Conservation (phyloP, 2,888 invertebrate species). For the Gibbula magus region DNA sequence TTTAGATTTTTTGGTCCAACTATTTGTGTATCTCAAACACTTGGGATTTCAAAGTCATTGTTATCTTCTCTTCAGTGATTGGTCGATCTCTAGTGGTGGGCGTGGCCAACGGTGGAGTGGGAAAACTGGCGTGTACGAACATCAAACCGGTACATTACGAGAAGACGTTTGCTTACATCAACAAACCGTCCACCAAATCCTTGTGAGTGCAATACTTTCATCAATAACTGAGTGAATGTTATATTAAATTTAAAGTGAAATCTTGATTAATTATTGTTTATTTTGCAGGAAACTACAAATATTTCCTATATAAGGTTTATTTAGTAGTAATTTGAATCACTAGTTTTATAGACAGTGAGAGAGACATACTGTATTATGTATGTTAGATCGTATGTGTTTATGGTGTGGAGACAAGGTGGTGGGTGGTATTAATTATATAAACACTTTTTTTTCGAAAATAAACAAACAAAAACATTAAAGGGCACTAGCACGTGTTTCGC, state of each 20-base stretch:
- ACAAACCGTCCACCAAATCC: conserved; percentile 30
- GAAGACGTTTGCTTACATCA: conserved; percentile 29
- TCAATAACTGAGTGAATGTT: not conserved
- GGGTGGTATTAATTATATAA: too few relatives aligned
- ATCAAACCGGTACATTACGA: conserved; percentile 47
- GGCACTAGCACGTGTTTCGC: too few relatives aligned
- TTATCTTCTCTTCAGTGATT: conserved; percentile 48
- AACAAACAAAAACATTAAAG: too few relatives aligned
- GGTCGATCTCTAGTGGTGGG: conserved; percentile 89
- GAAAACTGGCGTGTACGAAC: conserved; percentile 84
- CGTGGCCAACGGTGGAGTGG: conserved; percentile 82
- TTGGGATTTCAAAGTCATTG: not conserved
- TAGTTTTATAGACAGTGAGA: too few relatives aligned
- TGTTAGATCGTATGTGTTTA: too few relatives aligned
- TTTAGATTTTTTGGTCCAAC: too few relatives aligned
- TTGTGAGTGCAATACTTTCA: conserved; percentile 39
- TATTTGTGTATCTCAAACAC: too few relatives aligned
- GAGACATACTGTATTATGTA: too few relatives aligned
- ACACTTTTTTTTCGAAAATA: too few relatives aligned
- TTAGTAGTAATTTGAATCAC: not conserved
- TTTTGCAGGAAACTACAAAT: not conserved
- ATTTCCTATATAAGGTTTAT: not conserved
- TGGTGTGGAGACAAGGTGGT: too few relatives aligned
- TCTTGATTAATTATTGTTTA: too few relatives aligned
- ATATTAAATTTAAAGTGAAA: too few relatives aligned